phyloP scores from a whole-genome alignment of 2,888 invertebrate genomes.

The Leptogaster cylindrica region DNA sequence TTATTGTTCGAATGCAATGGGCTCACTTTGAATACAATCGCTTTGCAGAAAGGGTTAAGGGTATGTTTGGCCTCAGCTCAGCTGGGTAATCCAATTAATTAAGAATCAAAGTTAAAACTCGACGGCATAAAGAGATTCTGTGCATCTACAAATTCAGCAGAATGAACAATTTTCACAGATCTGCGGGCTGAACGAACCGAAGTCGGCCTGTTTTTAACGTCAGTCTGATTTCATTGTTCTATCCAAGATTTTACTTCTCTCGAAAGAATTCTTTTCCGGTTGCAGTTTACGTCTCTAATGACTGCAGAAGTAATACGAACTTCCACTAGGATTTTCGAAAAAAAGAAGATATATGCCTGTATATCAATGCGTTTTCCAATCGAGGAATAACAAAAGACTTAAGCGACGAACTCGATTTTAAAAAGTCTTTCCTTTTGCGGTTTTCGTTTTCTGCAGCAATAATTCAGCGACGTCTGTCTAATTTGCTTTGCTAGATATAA shows the following conservation, averaged over 20 bases:
- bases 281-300: conserved; percentile 1
- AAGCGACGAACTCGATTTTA: conserved; percentile 29
- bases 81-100: conserved; percentile 45
- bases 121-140: conserved; percentile 16
- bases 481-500: too few relatives aligned
- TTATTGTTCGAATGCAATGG: conserved; percentile 13
- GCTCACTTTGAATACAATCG: conserved; percentile 45
- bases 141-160: conserved; percentile 14
- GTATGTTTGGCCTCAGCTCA: conserved; percentile 5
- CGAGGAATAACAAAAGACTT: conserved; percentile 20
- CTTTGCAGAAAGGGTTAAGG: conserved; percentile 12
- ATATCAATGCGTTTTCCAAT: neutral
- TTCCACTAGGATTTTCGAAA: conserved; percentile 1
- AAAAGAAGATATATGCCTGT: neutral
- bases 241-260: conserved; percentile 40
- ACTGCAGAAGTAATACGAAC: conserved; percentile 1
- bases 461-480: too few relatives aligned
- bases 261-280: conserved; percentile 22
- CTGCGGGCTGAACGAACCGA: neutral
- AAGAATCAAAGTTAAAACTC: conserved; percentile 45
- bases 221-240: conserved; percentile 41
- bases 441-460: too few relatives aligned
- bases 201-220: conserved; percentile 3
- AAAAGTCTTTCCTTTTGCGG: too few relatives aligned
- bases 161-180: neutral